Percentiles rank a stretch among this genome's conserved stretches.
phyloP scores from a whole-genome alignment of 1,140 invertebrate species.

The Meteorus sp. region DNA sequence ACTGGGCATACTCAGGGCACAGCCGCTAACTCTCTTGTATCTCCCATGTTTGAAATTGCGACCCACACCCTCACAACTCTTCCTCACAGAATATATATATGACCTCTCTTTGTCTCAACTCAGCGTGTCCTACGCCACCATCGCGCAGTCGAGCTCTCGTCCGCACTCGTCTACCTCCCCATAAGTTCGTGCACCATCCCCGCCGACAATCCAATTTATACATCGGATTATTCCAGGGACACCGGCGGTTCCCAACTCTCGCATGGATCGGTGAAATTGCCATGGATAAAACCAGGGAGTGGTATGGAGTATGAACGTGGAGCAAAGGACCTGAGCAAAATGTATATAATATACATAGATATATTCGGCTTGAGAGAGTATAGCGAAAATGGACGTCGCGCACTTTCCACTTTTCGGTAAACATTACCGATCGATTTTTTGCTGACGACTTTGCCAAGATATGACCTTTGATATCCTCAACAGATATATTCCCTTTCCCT shows the following conservation, averaged over 20 bases:
- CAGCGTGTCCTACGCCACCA: slow-evolving; percentile 27
- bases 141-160: slow-evolving; percentile 9
- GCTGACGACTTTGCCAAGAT: slow-evolving; percentile 6
- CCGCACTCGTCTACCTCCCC: slow-evolving; percentile 4
- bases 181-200: slow-evolving; percentile 17
- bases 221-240: slow-evolving; percentile 49
- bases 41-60: slow-evolving; percentile 22
- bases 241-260: slow-evolving; percentile 29
- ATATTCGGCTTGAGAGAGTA: too few species aligned
- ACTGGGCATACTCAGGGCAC: too few species aligned
- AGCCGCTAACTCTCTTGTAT: slow-evolving; percentile 2
- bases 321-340: background rate
- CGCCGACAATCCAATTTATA: slow-evolving; percentile 32
- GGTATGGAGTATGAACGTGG: background rate
- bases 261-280: slow-evolving; percentile 34
- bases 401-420: slow-evolving; percentile 29
- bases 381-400: slow-evolving; percentile 9
- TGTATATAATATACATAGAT: too few species aligned
- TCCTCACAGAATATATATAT: too few species aligned
- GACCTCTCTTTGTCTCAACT: too few species aligned
- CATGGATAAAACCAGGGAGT: slow-evolving; percentile 23
- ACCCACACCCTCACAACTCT: slow-evolving; percentile 10
- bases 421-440: slow-evolving; percentile 33
- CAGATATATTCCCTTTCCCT: too few species aligned
- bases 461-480: slow-evolving; percentile 3